These are phyloP conservation scores for Synergus gifuensis DNA, from an alignment of 2,888 invertebrate genomes.

Conservation along the genomic window DNA sequence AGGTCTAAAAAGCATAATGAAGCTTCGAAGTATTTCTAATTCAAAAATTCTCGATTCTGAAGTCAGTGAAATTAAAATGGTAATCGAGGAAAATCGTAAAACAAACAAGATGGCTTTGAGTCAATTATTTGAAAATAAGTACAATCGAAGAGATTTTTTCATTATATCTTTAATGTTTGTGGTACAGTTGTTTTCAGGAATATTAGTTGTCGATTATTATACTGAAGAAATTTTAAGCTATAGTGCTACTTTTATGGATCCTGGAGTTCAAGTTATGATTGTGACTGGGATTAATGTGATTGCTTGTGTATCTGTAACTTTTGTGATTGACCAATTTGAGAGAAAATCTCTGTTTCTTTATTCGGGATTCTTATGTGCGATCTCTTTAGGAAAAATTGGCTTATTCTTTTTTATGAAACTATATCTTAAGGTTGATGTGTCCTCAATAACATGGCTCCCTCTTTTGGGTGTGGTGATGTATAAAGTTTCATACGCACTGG, in stretches of 20 bases:
- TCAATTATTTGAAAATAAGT: background rate
- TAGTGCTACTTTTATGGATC: background rate
- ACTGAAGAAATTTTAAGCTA: slow-evolving; percentile 33
- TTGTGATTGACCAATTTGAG: slow-evolving; percentile 13
- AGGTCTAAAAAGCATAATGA: slow-evolving; percentile 9
- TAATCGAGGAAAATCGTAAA: background rate
- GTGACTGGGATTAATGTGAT: slow-evolving; percentile 3
- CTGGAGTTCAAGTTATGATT: slow-evolving; percentile 12
- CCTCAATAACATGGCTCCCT: slow-evolving; percentile 2
- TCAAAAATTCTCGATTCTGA: background rate
- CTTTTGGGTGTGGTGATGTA: slow-evolving; percentile 33
- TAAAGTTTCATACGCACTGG: slow-evolving; percentile 1
- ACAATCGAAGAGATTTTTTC: background rate
- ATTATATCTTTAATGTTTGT: slow-evolving; percentile 11
- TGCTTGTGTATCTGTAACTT: background rate
- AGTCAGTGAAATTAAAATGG: slow-evolving; percentile 7
- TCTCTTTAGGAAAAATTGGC: background rate
- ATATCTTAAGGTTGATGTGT: background rate
- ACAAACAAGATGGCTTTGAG: background rate
- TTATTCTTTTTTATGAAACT: slow-evolving; percentile 20
- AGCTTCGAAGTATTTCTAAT: background rate
- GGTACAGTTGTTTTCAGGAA: slow-evolving; percentile 13
- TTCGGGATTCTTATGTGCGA: slow-evolving; percentile 5
- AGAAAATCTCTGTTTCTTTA: slow-evolving; percentile 6
- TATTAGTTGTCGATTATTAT: slow-evolving; percentile 11